Percentiles rank a stretch among this genome's conserved stretches.
Evolutionary conservation across 2,797 vertebrate species (phyloP).

Genomic region (Bovichtus variegatus): DNA sequence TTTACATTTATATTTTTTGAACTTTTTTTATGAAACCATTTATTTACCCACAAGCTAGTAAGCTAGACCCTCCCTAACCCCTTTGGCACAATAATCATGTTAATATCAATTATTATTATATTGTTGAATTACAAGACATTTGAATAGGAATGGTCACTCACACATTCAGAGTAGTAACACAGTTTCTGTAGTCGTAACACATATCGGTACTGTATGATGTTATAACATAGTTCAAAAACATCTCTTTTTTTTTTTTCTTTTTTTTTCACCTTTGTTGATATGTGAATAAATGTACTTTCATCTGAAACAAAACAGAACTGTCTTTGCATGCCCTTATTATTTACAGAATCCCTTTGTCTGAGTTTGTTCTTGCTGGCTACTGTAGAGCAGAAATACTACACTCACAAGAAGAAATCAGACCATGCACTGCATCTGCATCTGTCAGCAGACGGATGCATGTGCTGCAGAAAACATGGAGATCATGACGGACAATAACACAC

Average conservation of each 20-base stretch:
- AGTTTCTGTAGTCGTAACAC: slow-evolving; percentile 79
- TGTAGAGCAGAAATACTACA: slow-evolving; percentile 68
- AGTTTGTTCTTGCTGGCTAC: slow-evolving; percentile 79
- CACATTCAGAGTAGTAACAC: slow-evolving; percentile 82
- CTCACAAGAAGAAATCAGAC: slow-evolving; percentile 46
- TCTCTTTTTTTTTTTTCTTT: slow-evolving; percentile 55
- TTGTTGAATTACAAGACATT: slow-evolving; percentile 80
- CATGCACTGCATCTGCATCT: slow-evolving; percentile 24
- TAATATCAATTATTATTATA: slow-evolving; percentile 76
- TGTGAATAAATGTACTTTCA: slow-evolving; percentile 74
- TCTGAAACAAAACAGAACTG: slow-evolving; percentile 74
- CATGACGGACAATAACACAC: slow-evolving; percentile 19
- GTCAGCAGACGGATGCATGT: slow-evolving; percentile 29
- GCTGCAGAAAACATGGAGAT: slow-evolving; percentile 44
- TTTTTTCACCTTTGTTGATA: slow-evolving; percentile 74
- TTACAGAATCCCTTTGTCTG: slow-evolving; percentile 79
- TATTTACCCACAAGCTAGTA: slow-evolving; percentile 71
- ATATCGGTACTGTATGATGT: slow-evolving; percentile 73
- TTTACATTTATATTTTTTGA: slow-evolving; percentile 73
- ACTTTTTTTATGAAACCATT: slow-evolving; percentile 75
- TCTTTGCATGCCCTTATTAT: slow-evolving; percentile 86
- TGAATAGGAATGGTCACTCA: slow-evolving; percentile 81
- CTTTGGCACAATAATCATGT: slow-evolving; percentile 86
- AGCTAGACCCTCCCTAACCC: slow-evolving; percentile 68
- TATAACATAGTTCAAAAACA: slow-evolving; percentile 75